Evolutionary conservation across 2,113 vertebrate genomes (phyloP).

Genomic region (Aptenodytes patagonicus): DNA sequence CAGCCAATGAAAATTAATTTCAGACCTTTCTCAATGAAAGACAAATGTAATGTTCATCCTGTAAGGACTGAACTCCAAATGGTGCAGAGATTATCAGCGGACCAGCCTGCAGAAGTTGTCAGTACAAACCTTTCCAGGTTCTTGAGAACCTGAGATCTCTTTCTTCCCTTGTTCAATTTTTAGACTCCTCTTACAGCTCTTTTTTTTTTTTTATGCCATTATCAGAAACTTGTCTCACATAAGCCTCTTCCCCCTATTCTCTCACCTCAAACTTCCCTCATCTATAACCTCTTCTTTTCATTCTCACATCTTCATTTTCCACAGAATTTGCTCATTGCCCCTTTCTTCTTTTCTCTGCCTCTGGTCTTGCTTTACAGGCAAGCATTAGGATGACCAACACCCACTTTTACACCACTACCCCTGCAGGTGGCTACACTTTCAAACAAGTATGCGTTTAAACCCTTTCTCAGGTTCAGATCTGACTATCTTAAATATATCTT

Average conservation of each 20-base stretch:
- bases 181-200: neutral
- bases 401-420: neutral
- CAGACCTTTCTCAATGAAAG: neutral
- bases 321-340: neutral
- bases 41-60: neutral
- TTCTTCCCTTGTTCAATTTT: neutral
- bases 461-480: neutral
- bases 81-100: neutral
- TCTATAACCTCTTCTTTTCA: neutral
- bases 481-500: neutral
- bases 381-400: neutral
- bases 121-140: neutral
- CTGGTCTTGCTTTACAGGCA: neutral
- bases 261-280: neutral
- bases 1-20: neutral
- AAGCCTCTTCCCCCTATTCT: neutral
- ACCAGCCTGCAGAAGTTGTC: neutral
- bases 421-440: neutral
- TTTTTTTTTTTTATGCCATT: neutral
- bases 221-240: neutral
- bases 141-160: neutral
- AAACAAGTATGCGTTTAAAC: neutral
- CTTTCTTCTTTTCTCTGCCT: neutral
- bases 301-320: neutral
- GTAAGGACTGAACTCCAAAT: neutral